Evolutionary conservation across 1,140 invertebrate genomes (phyloP).

Genomic region (Diorhabda sublineata): DNA sequence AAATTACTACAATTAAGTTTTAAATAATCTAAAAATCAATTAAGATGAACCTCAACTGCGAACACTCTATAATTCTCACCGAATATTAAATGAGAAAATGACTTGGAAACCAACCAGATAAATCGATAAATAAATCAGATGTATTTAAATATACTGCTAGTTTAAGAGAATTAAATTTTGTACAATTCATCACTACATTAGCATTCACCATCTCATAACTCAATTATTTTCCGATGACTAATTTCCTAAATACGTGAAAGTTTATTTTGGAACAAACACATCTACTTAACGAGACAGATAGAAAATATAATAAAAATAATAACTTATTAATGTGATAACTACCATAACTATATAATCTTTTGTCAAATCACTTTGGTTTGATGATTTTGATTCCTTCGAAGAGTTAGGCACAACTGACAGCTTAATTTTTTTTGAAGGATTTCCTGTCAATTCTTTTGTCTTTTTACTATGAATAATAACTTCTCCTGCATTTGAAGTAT

Average conservation of each 20-base stretch:
- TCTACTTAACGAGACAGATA: conserved; percentile 31
- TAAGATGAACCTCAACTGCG: too few relatives aligned
- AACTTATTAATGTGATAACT: conserved; percentile 36
- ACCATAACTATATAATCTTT: conserved; percentile 36
- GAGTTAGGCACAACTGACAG: conserved; percentile 52
- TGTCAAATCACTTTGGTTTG: conserved; percentile 12
- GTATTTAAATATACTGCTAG: too few relatives aligned
- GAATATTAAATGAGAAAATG: too few relatives aligned
- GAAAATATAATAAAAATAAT: conserved; percentile 49
- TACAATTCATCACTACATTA: too few relatives aligned
- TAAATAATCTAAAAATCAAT: too few relatives aligned
- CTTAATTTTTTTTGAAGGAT: conserved; percentile 48
- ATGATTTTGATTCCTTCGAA: conserved; percentile 7
- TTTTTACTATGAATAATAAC: conserved; percentile 43
- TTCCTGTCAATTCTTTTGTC: conserved; percentile 37
- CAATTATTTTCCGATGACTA: too few relatives aligned
- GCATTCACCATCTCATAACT: too few relatives aligned
- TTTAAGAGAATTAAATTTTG: too few relatives aligned
- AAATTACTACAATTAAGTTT: too few relatives aligned
- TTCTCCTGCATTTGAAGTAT: conserved; percentile 12
- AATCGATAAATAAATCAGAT: too few relatives aligned
- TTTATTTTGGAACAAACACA: neutral
- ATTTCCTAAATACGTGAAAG: neutral
- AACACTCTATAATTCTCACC: too few relatives aligned
- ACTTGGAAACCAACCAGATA: too few relatives aligned